A percentile compares a stretch with the other conserved stretches of the same genome.
Evolutionary conservation across 2,113 vertebrate genomes (phyloP).

Genomic region (Alces alces): DNA sequence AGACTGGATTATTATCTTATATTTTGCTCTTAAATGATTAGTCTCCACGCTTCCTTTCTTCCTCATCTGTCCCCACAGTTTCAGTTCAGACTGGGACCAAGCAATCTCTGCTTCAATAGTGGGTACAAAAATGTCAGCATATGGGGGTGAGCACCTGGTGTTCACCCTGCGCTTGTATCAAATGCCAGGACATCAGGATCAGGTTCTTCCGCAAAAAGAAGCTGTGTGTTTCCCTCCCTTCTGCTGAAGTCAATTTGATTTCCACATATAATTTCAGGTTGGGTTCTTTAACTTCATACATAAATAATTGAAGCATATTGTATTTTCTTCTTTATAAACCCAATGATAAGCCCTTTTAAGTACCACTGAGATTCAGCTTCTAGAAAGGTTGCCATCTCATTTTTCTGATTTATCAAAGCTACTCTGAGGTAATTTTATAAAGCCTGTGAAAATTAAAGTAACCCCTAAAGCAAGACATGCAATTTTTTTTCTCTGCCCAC

Average conservation of each 20-base stretch:
- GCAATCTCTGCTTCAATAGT: not conserved
- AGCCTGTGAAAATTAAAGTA: conserved; percentile 64
- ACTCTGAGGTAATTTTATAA: conserved; percentile 49
- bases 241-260: conserved; percentile 26
- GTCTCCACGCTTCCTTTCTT: not conserved
- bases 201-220: conserved; percentile 13
- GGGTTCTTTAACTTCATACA: not conserved
- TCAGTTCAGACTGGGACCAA: conserved; percentile 12
- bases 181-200: not conserved
- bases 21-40: conserved; percentile 15
- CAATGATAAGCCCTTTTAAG: conserved; percentile 49
- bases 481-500: not conserved
- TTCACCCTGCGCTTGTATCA: not conserved
- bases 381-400: conserved; percentile 7
- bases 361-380: conserved; percentile 27
- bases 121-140: conserved; percentile 18
- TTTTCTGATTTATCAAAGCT: conserved; percentile 47
- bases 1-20: not conserved
- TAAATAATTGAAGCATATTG: conserved; percentile 36
- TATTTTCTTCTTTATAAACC: conserved; percentile 51
- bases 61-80: not conserved
- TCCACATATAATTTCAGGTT: conserved; percentile 14
- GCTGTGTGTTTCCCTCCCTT: not conserved
- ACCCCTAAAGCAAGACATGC: not conserved
- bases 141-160: not conserved